Evolutionary conservation across 2,113 vertebrate species (phyloP), one percentile per base, ranked within the genome.

Genomic region (Okapia johnstoni): DNA sequence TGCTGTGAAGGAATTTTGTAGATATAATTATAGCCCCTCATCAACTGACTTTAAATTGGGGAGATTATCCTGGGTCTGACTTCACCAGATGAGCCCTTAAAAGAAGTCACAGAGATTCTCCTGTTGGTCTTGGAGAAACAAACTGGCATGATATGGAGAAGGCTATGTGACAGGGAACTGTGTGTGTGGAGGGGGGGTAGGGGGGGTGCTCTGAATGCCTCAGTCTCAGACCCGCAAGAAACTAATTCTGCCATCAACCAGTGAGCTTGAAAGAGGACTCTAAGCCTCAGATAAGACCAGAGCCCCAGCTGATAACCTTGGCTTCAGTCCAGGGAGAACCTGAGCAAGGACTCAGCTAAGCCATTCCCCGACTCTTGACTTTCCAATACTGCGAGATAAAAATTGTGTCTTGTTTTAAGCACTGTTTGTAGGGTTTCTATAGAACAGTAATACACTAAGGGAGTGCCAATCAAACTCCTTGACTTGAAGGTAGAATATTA

Each of bases 101-200:
- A 77, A 66, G 66, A 88, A 90, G 26, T 43, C 76, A 87, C 15
- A 88, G 30, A 66, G 23, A 63, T 63, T 85, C 48, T 92, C 19
- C n/a, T 54, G 0, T 85, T 85, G 43, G 54, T 52, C 43, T 66
- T 66, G 36, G 93, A 57, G 83, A 91, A 86, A 25, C 28, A 89
- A 94, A 66, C 48, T 12, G n/a, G 13, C 28, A 12, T 15, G 14
- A 36, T 43, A 13, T 50, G 43, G 55, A 90, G 55, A 91, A 0
- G 25, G 21, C 12, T 50, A 5, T 0, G 0, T 23, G 25, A 11
- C 36, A 60, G 52, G 4, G 7, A 79, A 28, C 3, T 9, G 3
- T 13, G 70, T 43, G 23, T 3, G 6, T 13, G 11, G 23, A 26
- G 40, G 0, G 10, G 10, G 66, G 7, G 5, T 1, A 16, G 66